Evolutionary conservation across 2,888 invertebrate species (phyloP).

Genomic region (Gortyna flavago): DNA sequence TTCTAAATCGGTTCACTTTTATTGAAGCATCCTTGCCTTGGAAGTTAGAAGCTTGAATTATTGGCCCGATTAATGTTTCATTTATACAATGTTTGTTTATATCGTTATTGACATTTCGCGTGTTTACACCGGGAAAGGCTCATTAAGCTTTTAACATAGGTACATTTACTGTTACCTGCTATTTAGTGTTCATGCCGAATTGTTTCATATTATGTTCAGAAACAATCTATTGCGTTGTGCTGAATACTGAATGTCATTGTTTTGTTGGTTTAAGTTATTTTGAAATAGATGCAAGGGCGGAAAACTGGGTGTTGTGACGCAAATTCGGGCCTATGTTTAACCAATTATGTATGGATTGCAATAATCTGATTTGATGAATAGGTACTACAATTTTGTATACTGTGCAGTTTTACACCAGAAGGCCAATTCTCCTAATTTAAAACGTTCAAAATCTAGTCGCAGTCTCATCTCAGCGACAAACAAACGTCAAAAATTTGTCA

Average conservation of each 20-base stretch:
- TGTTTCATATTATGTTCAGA: constrained; percentile 46
- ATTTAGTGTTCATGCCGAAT: constrained; percentile 38
- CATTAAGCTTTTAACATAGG: constrained; percentile 56
- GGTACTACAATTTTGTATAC: too few species aligned
- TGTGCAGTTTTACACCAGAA: too few species aligned
- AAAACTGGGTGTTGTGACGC: not conserved
- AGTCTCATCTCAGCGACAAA: too few species aligned
- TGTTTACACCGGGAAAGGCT: constrained; percentile 45
- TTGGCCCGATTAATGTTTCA: constrained; percentile 22
- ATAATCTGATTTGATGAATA: too few species aligned
- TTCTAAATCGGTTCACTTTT: not conserved
- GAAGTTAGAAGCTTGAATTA: constrained; percentile 4
- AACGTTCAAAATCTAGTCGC: too few species aligned
- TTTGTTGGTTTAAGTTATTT: constrained; percentile 22
- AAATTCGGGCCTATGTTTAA: too few species aligned
- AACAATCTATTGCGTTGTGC: constrained; percentile 39
- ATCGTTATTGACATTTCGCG: constrained; percentile 55
- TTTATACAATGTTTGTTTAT: constrained; percentile 19
- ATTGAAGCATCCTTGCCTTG: not conserved
- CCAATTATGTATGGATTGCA: too few species aligned
- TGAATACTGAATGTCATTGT: constrained; percentile 34
- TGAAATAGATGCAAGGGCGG: not conserved
- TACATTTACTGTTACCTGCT: constrained; percentile 27
- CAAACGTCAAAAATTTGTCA: too few species aligned
- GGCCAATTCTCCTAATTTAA: too few species aligned